These are phyloP conservation scores for Hydroisotoma schaefferi DNA, from an alignment of 2,888 invertebrate genomes.

Conservation along the genomic window DNA sequence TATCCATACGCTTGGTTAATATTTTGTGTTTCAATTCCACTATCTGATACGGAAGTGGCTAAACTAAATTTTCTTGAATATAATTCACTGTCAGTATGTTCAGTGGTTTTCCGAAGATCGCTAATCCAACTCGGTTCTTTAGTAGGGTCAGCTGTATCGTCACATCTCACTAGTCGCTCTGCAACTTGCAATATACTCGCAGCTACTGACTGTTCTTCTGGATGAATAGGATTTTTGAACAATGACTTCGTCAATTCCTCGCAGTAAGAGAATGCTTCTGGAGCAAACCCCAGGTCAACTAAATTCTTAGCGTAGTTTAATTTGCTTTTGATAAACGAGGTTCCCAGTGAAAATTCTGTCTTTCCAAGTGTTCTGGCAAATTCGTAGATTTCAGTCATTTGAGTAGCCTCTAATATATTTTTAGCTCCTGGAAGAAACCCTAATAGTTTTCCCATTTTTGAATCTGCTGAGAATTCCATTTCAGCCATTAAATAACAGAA, in stretches of 20 bases:
- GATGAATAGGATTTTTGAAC: constrained; percentile 8
- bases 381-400: constrained; percentile 93
- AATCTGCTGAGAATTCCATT: constrained; percentile 55
- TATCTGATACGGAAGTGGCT: constrained; percentile 17
- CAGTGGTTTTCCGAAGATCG: constrained; percentile 21
- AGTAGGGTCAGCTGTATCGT: constrained; percentile 7
- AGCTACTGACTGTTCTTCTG: constrained; percentile 20
- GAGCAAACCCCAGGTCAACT: constrained; percentile 70
- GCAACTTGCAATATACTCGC: constrained; percentile 35
- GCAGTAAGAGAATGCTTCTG: constrained; percentile 77
- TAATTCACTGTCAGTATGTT: constrained; percentile 1
- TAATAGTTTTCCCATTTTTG: constrained; percentile 59
- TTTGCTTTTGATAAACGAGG: constrained; percentile 57
- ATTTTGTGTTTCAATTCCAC: constrained; percentile 10
- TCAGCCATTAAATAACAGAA: constrained; percentile 92
- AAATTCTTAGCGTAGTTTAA: constrained; percentile 74
- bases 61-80: constrained; percentile 18
- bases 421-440: constrained; percentile 71
- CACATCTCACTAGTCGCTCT: constrained; percentile 34
- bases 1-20: no score
- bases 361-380: constrained; percentile 81
- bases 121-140: constrained; percentile 23
- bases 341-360: constrained; percentile 65
- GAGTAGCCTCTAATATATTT: constrained; percentile 69
- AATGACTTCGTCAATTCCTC: constrained; percentile 65